These are phyloP conservation scores for Hafferia zeledoni DNA, from an alignment of 2,797 vertebrate genomes.

Conservation along the genomic window DNA sequence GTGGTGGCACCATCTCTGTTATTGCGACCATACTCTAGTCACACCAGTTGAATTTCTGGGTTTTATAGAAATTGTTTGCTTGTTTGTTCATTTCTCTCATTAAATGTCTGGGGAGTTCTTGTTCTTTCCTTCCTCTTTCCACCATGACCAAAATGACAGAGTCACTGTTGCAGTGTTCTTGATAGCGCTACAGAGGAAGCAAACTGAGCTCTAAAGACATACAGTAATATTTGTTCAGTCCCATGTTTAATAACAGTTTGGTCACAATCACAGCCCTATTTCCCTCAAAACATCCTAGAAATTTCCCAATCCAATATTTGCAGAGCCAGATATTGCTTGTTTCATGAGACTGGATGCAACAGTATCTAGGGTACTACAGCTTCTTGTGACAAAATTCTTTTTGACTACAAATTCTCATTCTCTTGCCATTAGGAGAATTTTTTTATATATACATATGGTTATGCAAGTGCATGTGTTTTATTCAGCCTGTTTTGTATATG, in stretches of 20 bases:
- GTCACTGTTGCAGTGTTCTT: not conserved
- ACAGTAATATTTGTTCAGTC: not conserved
- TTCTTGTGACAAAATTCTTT: not conserved
- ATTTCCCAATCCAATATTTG: not conserved
- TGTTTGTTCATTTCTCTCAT: not conserved
- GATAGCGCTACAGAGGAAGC: not conserved
- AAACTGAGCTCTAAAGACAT: not conserved
- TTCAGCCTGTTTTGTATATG: not conserved
- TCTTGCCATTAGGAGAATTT: not conserved
- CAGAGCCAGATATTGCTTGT: not conserved
- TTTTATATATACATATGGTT: not conserved
- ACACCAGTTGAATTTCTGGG: not conserved
- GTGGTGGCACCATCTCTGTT: not conserved
- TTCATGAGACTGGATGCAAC: not conserved
- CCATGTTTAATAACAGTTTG: not conserved
- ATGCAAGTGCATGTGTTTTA: not conserved
- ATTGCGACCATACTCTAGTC: not conserved
- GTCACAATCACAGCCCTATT: not conserved
- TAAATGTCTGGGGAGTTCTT: accelerated
- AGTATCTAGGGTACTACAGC: not conserved
- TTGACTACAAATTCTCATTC: not conserved
- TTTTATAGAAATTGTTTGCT: not conserved
- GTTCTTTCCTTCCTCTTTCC: not conserved
- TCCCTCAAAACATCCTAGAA: not conserved
- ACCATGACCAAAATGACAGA: not conserved